Base-by-base conservation (phyloP, 2,113 vertebrate genomes). In the Vanacampus margaritifer region DNA sequence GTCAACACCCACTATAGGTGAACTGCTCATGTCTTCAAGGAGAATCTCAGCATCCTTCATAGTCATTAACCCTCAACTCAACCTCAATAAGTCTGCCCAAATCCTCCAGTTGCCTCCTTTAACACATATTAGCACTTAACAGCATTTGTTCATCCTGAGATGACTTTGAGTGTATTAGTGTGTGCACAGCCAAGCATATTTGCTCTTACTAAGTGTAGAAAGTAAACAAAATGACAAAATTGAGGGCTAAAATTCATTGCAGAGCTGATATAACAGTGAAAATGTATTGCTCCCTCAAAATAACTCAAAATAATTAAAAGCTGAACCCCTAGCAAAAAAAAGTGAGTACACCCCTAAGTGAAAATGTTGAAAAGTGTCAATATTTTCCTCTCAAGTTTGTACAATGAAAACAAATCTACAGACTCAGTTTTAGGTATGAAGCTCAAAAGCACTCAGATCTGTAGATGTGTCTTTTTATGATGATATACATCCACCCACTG, bases 1-100 rank as follows among this genome's bases (percentile, higher is more conserved):
- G n/a, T 41, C 12, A 32, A 32, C 28, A 32, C 4, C 28, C 28
- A 32, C 28, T 32, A 32, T 32, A 32, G 28, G 4, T 32, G 4
- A 32, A 2, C 28, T 41, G 6, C 39, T 41, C 11, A 13, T 12
- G 58, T 59, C 39, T 63, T 68, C 48, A 61, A 48, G 54, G 46
- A 59, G 60, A 68, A 65, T 63, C 43, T 67, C 64, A 59, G 67
- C 60, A 81, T 74, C 67, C 70, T 74, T 75, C 66, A 78, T 74
- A 85, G 48, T 85, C 81, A 83, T 83, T 81, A 75, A 67, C 56
- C 73, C 59, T 53, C 64, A 41, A 62, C 48, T 43, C 71, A 32
- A 32, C 28, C 28, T 32, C 28, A 32, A 67, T 9, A 41, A 62
- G 71, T 70, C 70, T 74, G 68, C 81, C 72, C 50, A 78, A 80